Base-by-base conservation (phyloP, 2,888 invertebrate genomes). In the Phlogophora meticulosa region DNA sequence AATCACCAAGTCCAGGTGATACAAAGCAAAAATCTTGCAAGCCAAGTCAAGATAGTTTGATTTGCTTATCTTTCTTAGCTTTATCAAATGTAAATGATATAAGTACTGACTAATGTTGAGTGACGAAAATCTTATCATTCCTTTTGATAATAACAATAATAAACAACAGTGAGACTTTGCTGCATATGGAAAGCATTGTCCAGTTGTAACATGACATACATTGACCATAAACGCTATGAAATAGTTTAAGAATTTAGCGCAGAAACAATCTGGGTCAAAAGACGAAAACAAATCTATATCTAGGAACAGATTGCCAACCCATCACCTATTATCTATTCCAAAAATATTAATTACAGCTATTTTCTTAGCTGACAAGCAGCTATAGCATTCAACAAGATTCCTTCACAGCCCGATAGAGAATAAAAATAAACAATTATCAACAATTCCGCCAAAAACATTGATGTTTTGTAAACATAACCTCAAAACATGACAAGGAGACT, bases 381-480 rank as follows among this genome's bases (percentile, higher is more conserved):
- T 49, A 15, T 11, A 17, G 40, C 4, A 22, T 38, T 55, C 13
- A 9, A 38, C 10, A 17, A 45, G 15, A 77, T 53, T 40, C 2
- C 10, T 34, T 32, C 5, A 42, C 7, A 36, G 28, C 22, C 36
- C 53, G 42, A 64, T 40, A 60, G 22, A 32, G 22, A 40, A 56
- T 43, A 59, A 59, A 73, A 52, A 69, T 45, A 74, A 66, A 70
- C 53, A 45, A 43, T 69, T 53, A 68, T 65, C 75, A 76, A 77
- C 72, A 78, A 72, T 61, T 69, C 52, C 59, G 66, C 64, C 46
- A 52, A 76, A 70, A 71, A 55, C 63, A 52, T 53, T 56, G 76
- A 78, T 89, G 94, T 94, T 94, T 95, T 92, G 94, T 95, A 95
- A 95, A 95, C 95, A 95, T 95, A 95, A 95, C 95, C 95, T 94